Base-by-base conservation (phyloP, 2,113 vertebrate genomes). In the Esox niger region DNA sequence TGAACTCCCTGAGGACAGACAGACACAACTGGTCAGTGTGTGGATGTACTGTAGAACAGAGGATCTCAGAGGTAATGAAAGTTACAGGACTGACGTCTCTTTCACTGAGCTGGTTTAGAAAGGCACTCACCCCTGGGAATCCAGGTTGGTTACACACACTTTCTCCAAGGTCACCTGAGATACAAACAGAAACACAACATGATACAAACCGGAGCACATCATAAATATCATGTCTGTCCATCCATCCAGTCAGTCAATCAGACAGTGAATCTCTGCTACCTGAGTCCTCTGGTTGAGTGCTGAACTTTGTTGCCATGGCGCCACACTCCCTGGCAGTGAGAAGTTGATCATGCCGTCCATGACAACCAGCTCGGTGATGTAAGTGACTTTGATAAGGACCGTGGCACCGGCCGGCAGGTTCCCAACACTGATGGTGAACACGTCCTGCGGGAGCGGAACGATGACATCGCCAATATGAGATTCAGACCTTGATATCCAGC, bases 351-450 rank as follows among this genome's bases (percentile, higher is more conserved):
- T 63, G 1, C 84, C 78, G 0, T 82, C 82, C 11, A 74, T 75
- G 31, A 92, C 73, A 13, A 86, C 81, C 75, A 95, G 90, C 76
- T 96, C 95, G 0, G 90, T 92, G 80, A 96, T 88, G 5, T 91
- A 95, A 61, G 93, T 95, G 15, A 97, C 90, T 84, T 95, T 96
- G 73, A 97, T 93, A 62, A 96, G 87, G 65, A 95, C 94, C 1
- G 87, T 91, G 0, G 93, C 90, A 6, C 82, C 82, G 1, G 94
- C 82, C 0, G 93, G 90, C 66, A 96, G 85, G 69, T 95, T 97
- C 11, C 95, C 95, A 68, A 96, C 90, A 26, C 93, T 95, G 72
- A 96, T 91, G 66, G 92, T 94, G 79, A 97, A 96, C 64, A 95
- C 78, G 52, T 96, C 93, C 95, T 96, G 79, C 0, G 58, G 0